Evolutionary conservation across 2,113 vertebrate species (phyloP).

Genomic region (Melanerpes formicivorus): DNA sequence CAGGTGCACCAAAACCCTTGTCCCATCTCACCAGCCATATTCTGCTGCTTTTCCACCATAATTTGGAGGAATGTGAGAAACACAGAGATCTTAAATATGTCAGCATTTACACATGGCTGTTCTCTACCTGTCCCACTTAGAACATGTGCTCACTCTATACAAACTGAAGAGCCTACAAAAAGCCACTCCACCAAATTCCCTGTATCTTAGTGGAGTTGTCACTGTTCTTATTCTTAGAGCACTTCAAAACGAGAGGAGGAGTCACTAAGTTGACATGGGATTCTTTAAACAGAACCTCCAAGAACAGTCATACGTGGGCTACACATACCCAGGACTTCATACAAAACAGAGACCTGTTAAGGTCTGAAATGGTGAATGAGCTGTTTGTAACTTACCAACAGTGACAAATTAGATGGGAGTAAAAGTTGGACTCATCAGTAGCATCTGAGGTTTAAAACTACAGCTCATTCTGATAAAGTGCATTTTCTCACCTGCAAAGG

Average conservation of each 20-base stretch:
- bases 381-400: background rate
- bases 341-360: background rate
- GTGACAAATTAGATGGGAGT: background rate
- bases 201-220: background rate
- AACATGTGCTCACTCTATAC: background rate
- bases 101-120: background rate
- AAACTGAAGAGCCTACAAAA: background rate
- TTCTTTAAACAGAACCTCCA: background rate
- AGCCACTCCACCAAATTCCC: background rate
- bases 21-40: background rate
- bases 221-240: background rate
- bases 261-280: background rate
- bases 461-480: background rate
- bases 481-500: background rate
- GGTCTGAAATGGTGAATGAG: background rate
- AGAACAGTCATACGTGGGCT: background rate
- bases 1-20: background rate
- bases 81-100: accelerated
- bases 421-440: background rate
- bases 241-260: background rate
- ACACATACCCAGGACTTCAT: background rate
- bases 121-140: background rate
- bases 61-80: background rate
- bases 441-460: background rate
- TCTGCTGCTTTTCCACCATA: background rate